Evolutionary conservation across 1,140 invertebrate species (phyloP).

Genomic region (Anastatus disparis): DNA sequence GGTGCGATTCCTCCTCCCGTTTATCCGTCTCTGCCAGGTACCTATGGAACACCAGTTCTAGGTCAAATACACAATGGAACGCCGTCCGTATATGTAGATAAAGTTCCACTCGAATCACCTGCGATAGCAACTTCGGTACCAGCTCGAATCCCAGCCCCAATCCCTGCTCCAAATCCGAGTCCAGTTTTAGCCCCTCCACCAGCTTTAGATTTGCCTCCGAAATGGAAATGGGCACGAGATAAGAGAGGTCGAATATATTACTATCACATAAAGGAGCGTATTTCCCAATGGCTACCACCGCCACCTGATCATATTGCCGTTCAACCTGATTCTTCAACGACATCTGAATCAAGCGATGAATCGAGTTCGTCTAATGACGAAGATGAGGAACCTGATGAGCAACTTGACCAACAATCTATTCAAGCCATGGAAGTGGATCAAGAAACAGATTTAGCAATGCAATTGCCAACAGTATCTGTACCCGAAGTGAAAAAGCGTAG

Average conservation of each 20-base stretch:
- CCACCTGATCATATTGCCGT: slow-evolving; percentile 67
- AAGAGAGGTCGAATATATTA: slow-evolving; percentile 87
- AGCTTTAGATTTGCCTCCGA: slow-evolving; percentile 78
- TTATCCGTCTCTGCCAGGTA: background rate
- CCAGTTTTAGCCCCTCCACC: slow-evolving; percentile 64
- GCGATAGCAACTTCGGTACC: slow-evolving; percentile 10
- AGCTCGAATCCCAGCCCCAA: slow-evolving; percentile 42
- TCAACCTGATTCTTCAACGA: slow-evolving; percentile 63
- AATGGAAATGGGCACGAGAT: slow-evolving; percentile 88
- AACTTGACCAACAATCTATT: background rate
- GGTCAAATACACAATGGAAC: slow-evolving; percentile 50
- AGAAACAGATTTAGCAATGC: slow-evolving; percentile 50
- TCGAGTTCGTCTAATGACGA: slow-evolving; percentile 66
- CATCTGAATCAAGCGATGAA: slow-evolving; percentile 65
- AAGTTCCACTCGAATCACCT: background rate
- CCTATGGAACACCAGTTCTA: no score
- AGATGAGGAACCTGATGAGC: slow-evolving; percentile 62
- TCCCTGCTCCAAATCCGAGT: slow-evolving; percentile 34
- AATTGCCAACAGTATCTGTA: slow-evolving; percentile 41
- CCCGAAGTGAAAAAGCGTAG: slow-evolving; percentile 61
- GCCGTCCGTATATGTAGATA: slow-evolving; percentile 1
- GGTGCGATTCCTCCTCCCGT: slow-evolving; percentile 5
- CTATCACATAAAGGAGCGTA: slow-evolving; percentile 85
- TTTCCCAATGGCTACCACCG: slow-evolving; percentile 91
- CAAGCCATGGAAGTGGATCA: background rate